Conservation (phyloP, 2,113 vertebrate genomes). For the Pristiophorus japonicus region DNA sequence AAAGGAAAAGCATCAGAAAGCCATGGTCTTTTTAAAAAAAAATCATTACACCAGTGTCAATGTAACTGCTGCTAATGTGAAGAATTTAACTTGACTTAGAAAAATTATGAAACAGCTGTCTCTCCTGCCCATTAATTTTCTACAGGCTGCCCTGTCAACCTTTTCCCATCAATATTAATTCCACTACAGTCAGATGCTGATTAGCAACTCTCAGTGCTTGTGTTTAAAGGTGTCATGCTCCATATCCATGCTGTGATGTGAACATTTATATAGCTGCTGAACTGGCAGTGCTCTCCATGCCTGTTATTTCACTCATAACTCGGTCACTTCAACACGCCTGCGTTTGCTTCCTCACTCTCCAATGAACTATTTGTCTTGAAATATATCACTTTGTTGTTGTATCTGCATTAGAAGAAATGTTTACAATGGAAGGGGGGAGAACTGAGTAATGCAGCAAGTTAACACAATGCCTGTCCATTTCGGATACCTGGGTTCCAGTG, state of each 20-base stretch:
- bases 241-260: not conserved
- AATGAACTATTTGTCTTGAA: not conserved
- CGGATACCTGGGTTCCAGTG: not conserved
- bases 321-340: not conserved
- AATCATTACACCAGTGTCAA: not conserved
- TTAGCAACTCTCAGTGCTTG: not conserved
- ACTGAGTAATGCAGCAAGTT: not conserved
- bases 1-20: not conserved
- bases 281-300: not conserved
- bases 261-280: not conserved
- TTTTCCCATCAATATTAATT: not conserved
- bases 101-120: not conserved
- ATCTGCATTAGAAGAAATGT: not conserved
- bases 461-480: not conserved
- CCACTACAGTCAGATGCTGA: not conserved
- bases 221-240: not conserved
- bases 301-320: not conserved
- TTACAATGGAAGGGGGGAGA: not conserved
- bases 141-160: not conserved
- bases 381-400: not conserved
- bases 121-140: not conserved
- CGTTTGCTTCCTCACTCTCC: not conserved
- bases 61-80: not conserved
- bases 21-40: not conserved
- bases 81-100: not conserved